Evolutionary conservation across 2,888 invertebrate species (phyloP), one percentile per base, ranked within the genome.

Genomic region (Scrobipalpa costella): DNA sequence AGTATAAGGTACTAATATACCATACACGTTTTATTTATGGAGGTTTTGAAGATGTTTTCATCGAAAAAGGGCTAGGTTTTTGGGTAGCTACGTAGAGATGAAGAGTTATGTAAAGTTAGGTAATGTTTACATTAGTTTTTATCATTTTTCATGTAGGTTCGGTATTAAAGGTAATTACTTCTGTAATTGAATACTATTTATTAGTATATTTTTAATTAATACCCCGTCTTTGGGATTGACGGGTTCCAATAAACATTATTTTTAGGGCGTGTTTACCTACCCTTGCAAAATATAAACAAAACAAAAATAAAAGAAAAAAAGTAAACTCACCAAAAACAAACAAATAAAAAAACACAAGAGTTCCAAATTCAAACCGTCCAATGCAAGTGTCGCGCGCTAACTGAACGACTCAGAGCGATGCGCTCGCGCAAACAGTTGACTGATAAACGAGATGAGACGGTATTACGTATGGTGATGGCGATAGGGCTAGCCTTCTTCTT

Each of bases 391-490:
- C n/a, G 15, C n/a, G n/a, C 44, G 44, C 3, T 15, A 44, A 50
- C 50, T 50, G 50, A 50, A 50, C 21, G 15, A 17, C 7, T 2
- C 17, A 9, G 9, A 17, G 15, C 7, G 21, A 50, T 57, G 55
- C 33, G 13, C 34, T n/a, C 8, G 55, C 34, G 55, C 55, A 34
- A 9, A 50, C 58, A 57, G 27, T 52, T 34, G 49, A 15, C 17
- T 63, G 62, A 66, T 38, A 55, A 17, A 59, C 44, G 59, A 59
- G 59, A 59, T 59, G 59, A 59, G 44, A 13, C n/a, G 7, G 34
- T 27, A 19, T 17, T 58, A 50, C 58, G 63, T 63, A 13, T 47
- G 17, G 36, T 33, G 44, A 44, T 44, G 7, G 44, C 15, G 44
- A 44, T 44, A 5, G 15, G 3, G 0, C n/a, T n/a, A 44, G n/a